phyloP scores from a whole-genome alignment of 2,888 invertebrate genomes.

The Catocala sponsa region DNA sequence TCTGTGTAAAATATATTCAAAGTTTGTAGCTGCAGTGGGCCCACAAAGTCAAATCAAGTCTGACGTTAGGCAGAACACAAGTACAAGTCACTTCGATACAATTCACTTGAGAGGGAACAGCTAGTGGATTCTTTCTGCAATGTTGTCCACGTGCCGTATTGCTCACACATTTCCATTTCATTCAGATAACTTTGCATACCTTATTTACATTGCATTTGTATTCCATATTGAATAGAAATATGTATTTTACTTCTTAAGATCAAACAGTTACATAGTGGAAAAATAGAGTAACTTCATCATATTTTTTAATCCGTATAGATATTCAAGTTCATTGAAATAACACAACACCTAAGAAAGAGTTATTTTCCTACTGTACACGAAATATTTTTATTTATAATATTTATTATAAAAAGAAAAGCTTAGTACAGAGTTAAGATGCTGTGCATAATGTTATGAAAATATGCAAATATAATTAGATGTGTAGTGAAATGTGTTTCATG shows the following conservation, averaged over 20 bases:
- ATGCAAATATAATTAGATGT: not conserved
- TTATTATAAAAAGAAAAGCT: too few relatives aligned
- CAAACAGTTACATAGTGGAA: too few relatives aligned
- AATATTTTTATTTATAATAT: too few relatives aligned
- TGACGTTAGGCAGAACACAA: not conserved
- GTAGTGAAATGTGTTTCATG: not conserved
- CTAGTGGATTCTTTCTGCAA: conserved; percentile 4
- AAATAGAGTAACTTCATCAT: too few relatives aligned
- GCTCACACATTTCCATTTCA: not conserved
- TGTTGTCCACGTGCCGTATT: not conserved
- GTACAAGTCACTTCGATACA: not conserved
- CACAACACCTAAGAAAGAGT: too few relatives aligned
- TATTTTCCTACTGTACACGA: too few relatives aligned
- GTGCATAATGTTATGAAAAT: not conserved
- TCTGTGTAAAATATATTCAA: not conserved
- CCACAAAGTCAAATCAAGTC: not conserved
- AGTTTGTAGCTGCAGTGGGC: not conserved
- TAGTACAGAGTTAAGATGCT: not conserved
- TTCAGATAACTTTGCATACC: not conserved
- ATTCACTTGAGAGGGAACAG: conserved; percentile 5
- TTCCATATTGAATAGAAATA: too few relatives aligned
- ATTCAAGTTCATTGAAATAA: too few relatives aligned
- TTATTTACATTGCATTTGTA: too few relatives aligned
- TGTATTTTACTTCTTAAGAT: too few relatives aligned
- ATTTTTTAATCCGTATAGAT: too few relatives aligned